Base-by-base conservation (phyloP, 2,113 vertebrate species). In the Notiomystis cincta region DNA sequence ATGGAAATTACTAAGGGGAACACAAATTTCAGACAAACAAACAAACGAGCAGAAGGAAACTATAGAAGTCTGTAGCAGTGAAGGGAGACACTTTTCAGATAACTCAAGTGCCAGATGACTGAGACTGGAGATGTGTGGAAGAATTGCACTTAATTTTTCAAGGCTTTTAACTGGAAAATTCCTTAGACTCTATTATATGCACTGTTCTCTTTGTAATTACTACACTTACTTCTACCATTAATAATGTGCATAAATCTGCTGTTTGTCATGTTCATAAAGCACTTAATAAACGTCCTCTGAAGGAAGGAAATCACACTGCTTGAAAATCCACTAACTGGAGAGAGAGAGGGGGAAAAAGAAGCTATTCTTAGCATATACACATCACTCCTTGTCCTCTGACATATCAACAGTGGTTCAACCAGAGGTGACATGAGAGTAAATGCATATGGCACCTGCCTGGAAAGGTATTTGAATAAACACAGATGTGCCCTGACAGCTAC, bases 401-500 rank as follows among this genome's bases (percentile, higher is more conserved):
- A 58, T 81, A 89, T 77, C 80, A 93, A 51, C 67, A 77, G 27
- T 64, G 54, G 89, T 91, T 95, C 91, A 82, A 71, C 24, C 48
- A 93, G 96, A 92, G 88, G 85, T 90, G 96, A 96, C 30, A 9
- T 21, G 60, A 94, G 82, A 96, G 82, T 70, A 93, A 96, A 93
- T 83, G 71, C 85, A 94, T 71, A 94, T 77, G 96, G 93, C 88
- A 93, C 88, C 92, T 95, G 92, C 69, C 76, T 71, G 44, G 35
- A 51, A 90, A 93, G 80, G 90, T 66, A 90, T 92, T 0, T 95
- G 88, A 96, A 82, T 84, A 72, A 92, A 96, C 51, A 87, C 75
- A 96, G 86, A 95, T 86, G 82, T 86, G 85, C n/a, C 28, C 47
- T 93, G 92, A 96, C 92, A 96, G 88, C 79, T 86, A 86, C 92